These are phyloP conservation scores for Xestia xanthographa DNA, from an alignment of 2,888 invertebrate species.

Conservation along the genomic window DNA sequence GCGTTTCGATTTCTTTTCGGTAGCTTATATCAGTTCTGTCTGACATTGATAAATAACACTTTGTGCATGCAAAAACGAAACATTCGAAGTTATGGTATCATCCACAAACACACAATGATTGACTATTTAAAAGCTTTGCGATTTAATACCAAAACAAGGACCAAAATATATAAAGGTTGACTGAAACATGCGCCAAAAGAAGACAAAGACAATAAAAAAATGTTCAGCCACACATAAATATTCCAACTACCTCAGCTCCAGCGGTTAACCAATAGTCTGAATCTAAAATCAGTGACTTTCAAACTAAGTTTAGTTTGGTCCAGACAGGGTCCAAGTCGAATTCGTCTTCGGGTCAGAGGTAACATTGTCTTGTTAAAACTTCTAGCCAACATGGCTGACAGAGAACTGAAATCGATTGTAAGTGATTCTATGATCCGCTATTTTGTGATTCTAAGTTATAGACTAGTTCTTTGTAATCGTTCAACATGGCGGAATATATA, in stretches of 20 bases:
- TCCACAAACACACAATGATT: too few species aligned
- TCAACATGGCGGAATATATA: neutral
- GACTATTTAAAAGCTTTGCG: neutral
- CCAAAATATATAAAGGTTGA: too few species aligned
- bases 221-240: neutral
- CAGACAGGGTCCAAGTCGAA: conserved; percentile 25
- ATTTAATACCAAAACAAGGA: neutral
- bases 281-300: conserved; percentile 33
- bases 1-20: neutral
- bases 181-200: too few species aligned
- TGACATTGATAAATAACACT: neutral
- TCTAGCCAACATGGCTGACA: conserved; percentile 27
- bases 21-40: neutral
- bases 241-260: conserved; percentile 9
- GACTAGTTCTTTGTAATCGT: neutral
- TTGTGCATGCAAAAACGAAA: neutral
- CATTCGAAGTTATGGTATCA: too few species aligned
- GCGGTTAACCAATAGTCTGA: conserved; percentile 10
- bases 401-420: conserved; percentile 23
- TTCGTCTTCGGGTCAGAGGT: conserved; percentile 32
- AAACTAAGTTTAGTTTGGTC: conserved; percentile 35
- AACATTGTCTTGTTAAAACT: conserved; percentile 58
- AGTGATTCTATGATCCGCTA: conserved; percentile 19
- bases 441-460: neutral
- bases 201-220: neutral